Percentiles rank a stretch among this genome's conserved stretches.
Evolutionary conservation across 2,888 invertebrate species (phyloP).

Genomic region (Crossocerus cetratus): DNA sequence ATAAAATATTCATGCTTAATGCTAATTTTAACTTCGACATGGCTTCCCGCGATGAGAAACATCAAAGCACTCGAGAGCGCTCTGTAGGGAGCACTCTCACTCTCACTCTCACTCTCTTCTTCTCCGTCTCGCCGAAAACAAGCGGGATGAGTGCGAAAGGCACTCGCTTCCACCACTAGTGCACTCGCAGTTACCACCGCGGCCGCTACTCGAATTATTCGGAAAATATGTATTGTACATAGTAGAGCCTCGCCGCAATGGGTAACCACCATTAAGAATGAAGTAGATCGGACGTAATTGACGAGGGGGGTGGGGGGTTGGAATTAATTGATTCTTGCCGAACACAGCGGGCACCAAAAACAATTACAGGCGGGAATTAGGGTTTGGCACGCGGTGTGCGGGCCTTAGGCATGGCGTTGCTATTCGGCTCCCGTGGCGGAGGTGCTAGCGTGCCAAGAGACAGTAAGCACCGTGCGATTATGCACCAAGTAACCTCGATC

Average conservation of each 20-base stretch:
- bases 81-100: neutral
- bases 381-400: slow-evolving; percentile 40
- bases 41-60: too few relatives aligned
- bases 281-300: slow-evolving; percentile 40
- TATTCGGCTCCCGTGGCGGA: slow-evolving; percentile 31
- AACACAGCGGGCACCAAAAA: slow-evolving; percentile 63
- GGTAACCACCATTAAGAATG: neutral
- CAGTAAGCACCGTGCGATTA: slow-evolving; percentile 55
- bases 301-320: slow-evolving; percentile 48
- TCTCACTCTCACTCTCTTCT: too few relatives aligned
- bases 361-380: slow-evolving; percentile 60
- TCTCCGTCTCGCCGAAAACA: too few relatives aligned
- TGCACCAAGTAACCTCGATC: slow-evolving; percentile 50
- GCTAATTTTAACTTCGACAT: slow-evolving; percentile 32
- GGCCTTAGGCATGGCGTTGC: slow-evolving; percentile 27
- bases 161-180: too few relatives aligned
- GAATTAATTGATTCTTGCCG: slow-evolving; percentile 60
- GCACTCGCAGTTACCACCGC: too few relatives aligned
- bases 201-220: too few relatives aligned
- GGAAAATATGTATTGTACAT: too few relatives aligned
- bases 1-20: slow-evolving; percentile 53
- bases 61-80: neutral
- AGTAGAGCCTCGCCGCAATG: too few relatives aligned
- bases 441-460: slow-evolving; percentile 59
- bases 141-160: too few relatives aligned